A percentile compares a stretch with the other conserved stretches of the same genome.
Conservation (phyloP, 1,140 invertebrate genomes). For the Zaprionus nigranus region DNA sequence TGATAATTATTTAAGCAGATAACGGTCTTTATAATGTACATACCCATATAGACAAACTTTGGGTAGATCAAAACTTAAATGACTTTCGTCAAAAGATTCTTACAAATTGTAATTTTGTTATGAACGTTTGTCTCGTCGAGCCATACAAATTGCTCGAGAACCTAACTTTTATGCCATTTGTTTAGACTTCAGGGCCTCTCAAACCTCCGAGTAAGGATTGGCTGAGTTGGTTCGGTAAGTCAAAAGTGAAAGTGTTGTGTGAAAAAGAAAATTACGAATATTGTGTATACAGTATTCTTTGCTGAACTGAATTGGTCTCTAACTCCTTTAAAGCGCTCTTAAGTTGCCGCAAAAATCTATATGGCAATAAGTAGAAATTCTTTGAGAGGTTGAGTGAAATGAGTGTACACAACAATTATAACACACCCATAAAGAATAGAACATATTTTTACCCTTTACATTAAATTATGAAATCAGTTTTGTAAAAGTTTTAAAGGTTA, state of each 20-base stretch:
- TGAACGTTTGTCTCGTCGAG: conserved; percentile 75
- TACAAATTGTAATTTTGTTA: conserved; percentile 78
- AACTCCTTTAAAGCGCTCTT: not conserved
- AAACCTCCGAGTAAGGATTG: conserved; percentile 58
- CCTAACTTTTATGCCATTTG: conserved; percentile 70
- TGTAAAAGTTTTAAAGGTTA: not conserved
- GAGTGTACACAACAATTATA: not conserved
- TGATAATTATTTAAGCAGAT: not conserved
- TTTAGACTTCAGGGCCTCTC: conserved; percentile 67
- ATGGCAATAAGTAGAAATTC: conserved; percentile 17
- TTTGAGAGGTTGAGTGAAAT: conserved; percentile 36
- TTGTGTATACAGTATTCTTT: conserved; percentile 25
- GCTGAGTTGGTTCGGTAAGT: conserved; percentile 55
- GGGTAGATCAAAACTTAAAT: conserved; percentile 67
- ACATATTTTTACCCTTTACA: not conserved
- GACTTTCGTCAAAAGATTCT: conserved; percentile 74
- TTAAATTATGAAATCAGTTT: not conserved
- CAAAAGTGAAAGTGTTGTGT: conserved; percentile 40
- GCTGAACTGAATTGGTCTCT: not conserved
- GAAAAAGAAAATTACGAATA: conserved; percentile 1
- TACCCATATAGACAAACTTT: conserved; percentile 37
- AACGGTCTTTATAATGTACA: conserved; percentile 26
- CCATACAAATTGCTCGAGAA: conserved; percentile 75
- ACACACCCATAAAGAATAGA: not conserved
- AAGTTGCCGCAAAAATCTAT: conserved; percentile 6